Conservation (phyloP, 1,140 invertebrate genomes). For the Cydia amplana region DNA sequence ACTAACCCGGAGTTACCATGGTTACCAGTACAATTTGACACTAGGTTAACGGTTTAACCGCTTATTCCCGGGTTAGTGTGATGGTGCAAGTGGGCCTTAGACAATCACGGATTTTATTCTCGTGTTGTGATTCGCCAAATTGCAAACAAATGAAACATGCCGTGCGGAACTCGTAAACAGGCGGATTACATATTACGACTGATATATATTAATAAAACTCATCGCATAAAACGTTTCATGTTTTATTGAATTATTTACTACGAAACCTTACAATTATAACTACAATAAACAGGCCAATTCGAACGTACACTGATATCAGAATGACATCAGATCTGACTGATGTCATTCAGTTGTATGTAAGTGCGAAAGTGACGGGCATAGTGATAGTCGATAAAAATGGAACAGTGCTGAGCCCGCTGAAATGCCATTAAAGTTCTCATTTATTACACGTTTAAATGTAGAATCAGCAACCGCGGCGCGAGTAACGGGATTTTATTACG, state of each 20-base stretch:
- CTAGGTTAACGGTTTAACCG: too few species aligned
- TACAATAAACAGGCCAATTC: too few species aligned
- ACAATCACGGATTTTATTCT: neutral
- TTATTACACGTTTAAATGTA: neutral
- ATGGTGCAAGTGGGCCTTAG: too few species aligned
- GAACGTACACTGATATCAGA: too few species aligned
- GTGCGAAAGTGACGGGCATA: too few species aligned
- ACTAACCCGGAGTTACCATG: too few species aligned
- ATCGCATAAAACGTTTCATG: neutral
- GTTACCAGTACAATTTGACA: too few species aligned
- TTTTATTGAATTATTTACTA: neutral
- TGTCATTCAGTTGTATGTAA: too few species aligned
- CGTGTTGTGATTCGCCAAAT: neutral
- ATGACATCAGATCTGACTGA: too few species aligned
- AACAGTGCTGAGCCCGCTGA: too few species aligned
- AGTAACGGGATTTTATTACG: neutral
- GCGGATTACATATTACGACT: neutral
- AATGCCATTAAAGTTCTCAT: neutral
- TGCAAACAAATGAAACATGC: neutral
- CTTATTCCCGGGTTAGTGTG: too few species aligned
- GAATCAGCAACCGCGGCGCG: neutral
- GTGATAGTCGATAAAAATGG: too few species aligned
- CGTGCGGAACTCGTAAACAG: constrained; percentile 1
- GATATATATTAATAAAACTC: constrained; percentile 12
- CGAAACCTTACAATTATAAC: neutral